phyloP scores from a whole-genome alignment of 1,140 invertebrate genomes.

The Papilio glaucus region DNA sequence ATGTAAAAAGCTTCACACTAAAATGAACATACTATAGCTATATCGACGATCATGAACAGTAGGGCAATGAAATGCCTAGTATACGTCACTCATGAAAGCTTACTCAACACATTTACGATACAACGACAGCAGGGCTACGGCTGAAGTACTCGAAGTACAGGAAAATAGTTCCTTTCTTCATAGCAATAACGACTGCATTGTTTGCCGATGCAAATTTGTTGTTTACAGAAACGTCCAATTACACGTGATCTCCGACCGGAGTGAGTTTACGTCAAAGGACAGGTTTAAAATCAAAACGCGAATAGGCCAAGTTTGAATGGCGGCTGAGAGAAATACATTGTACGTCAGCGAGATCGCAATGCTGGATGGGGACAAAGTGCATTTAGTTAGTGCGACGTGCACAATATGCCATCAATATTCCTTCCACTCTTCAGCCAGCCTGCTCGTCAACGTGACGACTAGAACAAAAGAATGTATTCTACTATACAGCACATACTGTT shows the following conservation, averaged over 20 bases:
- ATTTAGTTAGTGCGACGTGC: slow-evolving; percentile 62
- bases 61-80: slow-evolving; percentile 68
- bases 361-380: slow-evolving; percentile 67
- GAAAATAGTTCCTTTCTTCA: slow-evolving; percentile 18
- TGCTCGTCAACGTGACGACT: slow-evolving; percentile 49
- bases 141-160: slow-evolving; percentile 21
- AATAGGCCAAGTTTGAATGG: slow-evolving; percentile 53
- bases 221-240: slow-evolving; percentile 49
- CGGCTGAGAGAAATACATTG: slow-evolving; percentile 58
- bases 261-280: slow-evolving; percentile 33
- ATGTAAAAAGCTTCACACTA: background rate
- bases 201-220: slow-evolving; percentile 45
- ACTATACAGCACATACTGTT: background rate
- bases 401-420: slow-evolving; percentile 74
- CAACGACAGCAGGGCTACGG: slow-evolving; percentile 52
- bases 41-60: slow-evolving; percentile 55
- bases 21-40: background rate
- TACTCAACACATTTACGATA: slow-evolving; percentile 73
- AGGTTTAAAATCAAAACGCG: slow-evolving; percentile 33
- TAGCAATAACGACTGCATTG: slow-evolving; percentile 18
- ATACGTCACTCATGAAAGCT: slow-evolving; percentile 74
- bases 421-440: slow-evolving; percentile 36
- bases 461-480: background rate
- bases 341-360: slow-evolving; percentile 57
- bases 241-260: slow-evolving; percentile 44